A percentile compares a stretch with the other conserved stretches of the same genome.
phyloP scores from a whole-genome alignment of 2,888 invertebrate species.

The Slavum lentiscoides region DNA sequence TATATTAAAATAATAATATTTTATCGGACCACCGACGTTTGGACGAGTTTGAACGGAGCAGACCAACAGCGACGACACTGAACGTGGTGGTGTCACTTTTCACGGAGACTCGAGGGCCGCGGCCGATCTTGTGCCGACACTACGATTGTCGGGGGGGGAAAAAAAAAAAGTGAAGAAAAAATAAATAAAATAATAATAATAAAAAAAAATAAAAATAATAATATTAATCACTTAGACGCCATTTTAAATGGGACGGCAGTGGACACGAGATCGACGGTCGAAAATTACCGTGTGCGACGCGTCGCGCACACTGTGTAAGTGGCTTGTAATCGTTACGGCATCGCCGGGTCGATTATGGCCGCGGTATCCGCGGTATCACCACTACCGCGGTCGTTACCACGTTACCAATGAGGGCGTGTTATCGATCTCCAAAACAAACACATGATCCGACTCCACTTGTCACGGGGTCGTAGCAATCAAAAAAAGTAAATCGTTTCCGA shows the following conservation, averaged over 20 bases:
- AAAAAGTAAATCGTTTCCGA: not conserved
- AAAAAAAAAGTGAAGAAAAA: not conserved
- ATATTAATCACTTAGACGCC: constrained; percentile 53
- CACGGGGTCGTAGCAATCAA: not conserved
- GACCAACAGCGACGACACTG: no score
- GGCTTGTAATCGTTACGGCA: not conserved
- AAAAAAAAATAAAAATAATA: constrained; percentile 44
- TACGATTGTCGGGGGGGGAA: not conserved
- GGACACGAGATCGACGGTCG: not conserved
- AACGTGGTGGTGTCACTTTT: no score
- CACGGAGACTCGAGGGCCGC: no score
- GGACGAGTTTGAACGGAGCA: no score
- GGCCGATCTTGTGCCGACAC: not conserved
- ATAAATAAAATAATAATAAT: constrained; percentile 31
- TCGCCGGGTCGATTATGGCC: no score
- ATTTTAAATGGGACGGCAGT: constrained; percentile 46
- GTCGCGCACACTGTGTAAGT: not conserved
- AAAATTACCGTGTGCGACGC: not conserved
- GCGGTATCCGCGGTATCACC: not conserved
- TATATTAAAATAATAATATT: no score
- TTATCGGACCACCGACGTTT: no score
- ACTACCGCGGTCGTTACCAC: not conserved
- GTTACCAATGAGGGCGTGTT: no score
- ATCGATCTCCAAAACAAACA: constrained; percentile 9
- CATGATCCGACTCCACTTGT: not conserved